These are phyloP conservation scores for Brachirus orientalis DNA, from an alignment of 2,113 vertebrate genomes.

Conservation along the genomic window DNA sequence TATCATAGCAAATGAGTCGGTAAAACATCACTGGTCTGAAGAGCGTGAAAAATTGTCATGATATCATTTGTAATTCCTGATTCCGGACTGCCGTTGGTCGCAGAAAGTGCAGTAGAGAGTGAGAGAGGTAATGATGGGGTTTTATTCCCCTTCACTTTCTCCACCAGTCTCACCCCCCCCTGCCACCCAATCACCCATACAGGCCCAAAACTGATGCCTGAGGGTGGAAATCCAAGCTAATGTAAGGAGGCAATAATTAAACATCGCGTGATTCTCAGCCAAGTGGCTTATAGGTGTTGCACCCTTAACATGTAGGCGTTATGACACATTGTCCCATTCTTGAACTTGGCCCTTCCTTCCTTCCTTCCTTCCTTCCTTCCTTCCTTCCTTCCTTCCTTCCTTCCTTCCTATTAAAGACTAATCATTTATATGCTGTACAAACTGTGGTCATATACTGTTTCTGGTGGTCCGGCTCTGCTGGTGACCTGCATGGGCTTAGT, in stretches of 20 bases:
- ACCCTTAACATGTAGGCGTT: conserved; percentile 67
- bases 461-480: too few relatives aligned
- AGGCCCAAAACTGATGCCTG: conserved; percentile 46
- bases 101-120: conserved; percentile 31
- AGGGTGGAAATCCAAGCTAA: conserved; percentile 65
- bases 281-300: conserved; percentile 73
- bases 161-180: conserved; percentile 21
- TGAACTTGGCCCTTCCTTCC: conserved; percentile 55
- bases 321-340: conserved; percentile 76
- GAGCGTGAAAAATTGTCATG: conserved; percentile 83
- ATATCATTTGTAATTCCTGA: conserved; percentile 86
- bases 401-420: too few relatives aligned
- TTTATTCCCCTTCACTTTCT: conserved; percentile 50
- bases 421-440: too few relatives aligned
- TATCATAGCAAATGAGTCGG: conserved; percentile 88
- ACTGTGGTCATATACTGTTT: too few relatives aligned
- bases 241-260: conserved; percentile 79
- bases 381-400: too few relatives aligned
- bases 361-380: too few relatives aligned
- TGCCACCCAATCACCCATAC: conserved; percentile 16
- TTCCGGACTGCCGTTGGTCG: conserved; percentile 64
- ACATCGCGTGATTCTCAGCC: conserved; percentile 63
- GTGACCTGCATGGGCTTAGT: too few relatives aligned
- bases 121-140: conserved; percentile 47
- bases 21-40: conserved; percentile 87